Base-by-base conservation (phyloP, 2,797 vertebrate genomes). In the Gouania willdenowi region DNA sequence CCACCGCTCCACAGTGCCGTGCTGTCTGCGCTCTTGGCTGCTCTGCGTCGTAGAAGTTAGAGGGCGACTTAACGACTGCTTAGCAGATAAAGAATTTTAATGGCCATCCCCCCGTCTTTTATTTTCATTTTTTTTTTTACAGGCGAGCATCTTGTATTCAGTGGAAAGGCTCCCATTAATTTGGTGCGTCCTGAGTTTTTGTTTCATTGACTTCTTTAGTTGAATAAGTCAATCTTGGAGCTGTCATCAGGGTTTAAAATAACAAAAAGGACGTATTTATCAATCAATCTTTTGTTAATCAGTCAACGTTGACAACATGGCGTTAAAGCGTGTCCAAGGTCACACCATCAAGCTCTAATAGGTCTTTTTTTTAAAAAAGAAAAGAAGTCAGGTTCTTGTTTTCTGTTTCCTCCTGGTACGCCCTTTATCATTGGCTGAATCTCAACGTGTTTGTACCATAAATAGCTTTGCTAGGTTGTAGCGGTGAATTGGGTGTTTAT, bases 61-160 rank as follows among this genome's bases (percentile, higher is more conserved):
- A 33, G 50, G 47, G 20, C 41, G 28, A 41, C 61, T 77, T 81
- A 83, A 77, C 41, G 58, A 56, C 66, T 8, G 60, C 74, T 84
- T 76, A 81, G 79, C 51, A 82, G 77, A 86, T 84, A 75, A 84
- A 83, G 74, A 79, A 76, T 78, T 75, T 79, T 77, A 87, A 86
- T 87, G 73, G 62, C 70, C 50, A 13, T 53, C 26, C 26, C 54
- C 54, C n/a, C n/a, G n/a, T n/a, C n/a, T n/a, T n/a, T n/a, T n/a
- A n/a, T n/a, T n/a, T n/a, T n/a, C n/a, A n/a, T n/a, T n/a, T n/a
- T n/a, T n/a, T n/a, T 25, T 34, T 73, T 75, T 75, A 55, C 79
- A 80, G 52, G 43, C 71, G n/a, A 51, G 61, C 47, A 59, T 64
- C 68, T 71, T 81, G 81, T 81, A 65, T 73, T 59, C 48, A 25